Evolutionary conservation across 2,113 vertebrate genomes (phyloP), one percentile per base, ranked within the genome.

Genomic region (Rafetus swinhoei): DNA sequence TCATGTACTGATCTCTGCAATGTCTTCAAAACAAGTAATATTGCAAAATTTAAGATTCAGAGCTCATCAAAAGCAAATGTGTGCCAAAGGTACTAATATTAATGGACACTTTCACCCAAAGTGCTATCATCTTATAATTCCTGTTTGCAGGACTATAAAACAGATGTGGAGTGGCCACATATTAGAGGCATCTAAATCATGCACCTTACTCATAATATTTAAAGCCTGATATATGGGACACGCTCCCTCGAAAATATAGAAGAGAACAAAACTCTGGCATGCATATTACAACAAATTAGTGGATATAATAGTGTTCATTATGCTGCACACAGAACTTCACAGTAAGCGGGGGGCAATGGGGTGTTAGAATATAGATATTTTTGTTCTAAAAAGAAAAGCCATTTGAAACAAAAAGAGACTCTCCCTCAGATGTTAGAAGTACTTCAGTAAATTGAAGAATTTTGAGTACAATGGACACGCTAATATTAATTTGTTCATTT

Each of bases 151-250:
- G 12, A 29, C 45, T 7, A 3, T 39, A 83, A 39, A 88, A 53
- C 32, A 79, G 10, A 50, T 50, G 57, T 45, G 45, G 25, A 65
- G 7, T 87, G n/a, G n/a, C 54, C 39, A 84, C 45, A 24, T 57
- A 90, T 57, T 32, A 90, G 69, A 52, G 18, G 3, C 54, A 85
- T 24, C 27, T 81, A 1, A 4, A 54, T 69, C 4, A 1, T 81
- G 55, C 50, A 89, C 80, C 50, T 69, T 80, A 86, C 84, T 81
- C 74, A 39, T 85, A 91, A 56, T 91, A 91, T 94, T n/a, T 45
- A 57, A 65, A 94, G 32, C 45, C 15, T 88, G 80, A 39, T 19
- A 81, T 2, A 4, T 69, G 53, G 65, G n/a, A 14, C 18, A 93
- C 53, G 1, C 81, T 94, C 11, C 69, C 53, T 79, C 69, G 32